These are phyloP conservation scores for Peromyscus maniculatus DNA, from an alignment of 2,113 vertebrate genomes.

Conservation along the genomic window DNA sequence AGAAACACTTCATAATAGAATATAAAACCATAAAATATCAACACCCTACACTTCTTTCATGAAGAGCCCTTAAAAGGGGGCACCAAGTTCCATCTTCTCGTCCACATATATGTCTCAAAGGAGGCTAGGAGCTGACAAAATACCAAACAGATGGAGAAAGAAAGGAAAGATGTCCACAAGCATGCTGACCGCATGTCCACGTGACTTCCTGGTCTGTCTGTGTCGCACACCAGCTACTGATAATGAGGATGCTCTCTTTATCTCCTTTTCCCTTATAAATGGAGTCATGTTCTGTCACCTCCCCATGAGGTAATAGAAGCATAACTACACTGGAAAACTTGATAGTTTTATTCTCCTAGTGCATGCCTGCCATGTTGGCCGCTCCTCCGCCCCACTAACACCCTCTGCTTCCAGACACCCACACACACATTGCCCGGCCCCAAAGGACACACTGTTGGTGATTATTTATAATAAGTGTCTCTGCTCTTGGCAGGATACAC, in stretches of 20 bases:
- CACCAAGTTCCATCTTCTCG: not conserved
- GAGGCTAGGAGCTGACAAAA: conserved; percentile 41
- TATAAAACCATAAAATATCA: not conserved
- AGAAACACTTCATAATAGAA: not conserved
- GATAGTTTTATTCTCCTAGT: conserved; percentile 70
- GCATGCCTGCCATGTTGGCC: conserved; percentile 7
- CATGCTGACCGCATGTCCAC: not conserved
- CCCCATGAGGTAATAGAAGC: conserved; percentile 75
- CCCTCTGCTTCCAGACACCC: not conserved
- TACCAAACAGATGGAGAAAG: conserved; percentile 63
- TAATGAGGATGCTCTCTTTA: conserved; percentile 34
- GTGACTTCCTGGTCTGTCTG: conserved; percentile 52
- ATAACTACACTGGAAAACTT: conserved; percentile 63
- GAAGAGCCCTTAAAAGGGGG: conserved; percentile 31
- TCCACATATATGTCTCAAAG: conserved; percentile 50
- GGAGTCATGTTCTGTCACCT: conserved; percentile 66
- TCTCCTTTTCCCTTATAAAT: conserved; percentile 71
- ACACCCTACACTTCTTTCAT: not conserved
- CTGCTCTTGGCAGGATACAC: conserved; percentile 76
- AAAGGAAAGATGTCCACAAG: conserved; percentile 54
- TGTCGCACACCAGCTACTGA: conserved; percentile 11
- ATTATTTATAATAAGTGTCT: conserved; percentile 80
- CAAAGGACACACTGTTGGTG: conserved; percentile 68
- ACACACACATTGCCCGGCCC: conserved; percentile 52
- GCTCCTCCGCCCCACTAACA: not conserved